Evolutionary conservation across 2,113 vertebrate species (phyloP).

Genomic region (Tragelaphus scriptus): DNA sequence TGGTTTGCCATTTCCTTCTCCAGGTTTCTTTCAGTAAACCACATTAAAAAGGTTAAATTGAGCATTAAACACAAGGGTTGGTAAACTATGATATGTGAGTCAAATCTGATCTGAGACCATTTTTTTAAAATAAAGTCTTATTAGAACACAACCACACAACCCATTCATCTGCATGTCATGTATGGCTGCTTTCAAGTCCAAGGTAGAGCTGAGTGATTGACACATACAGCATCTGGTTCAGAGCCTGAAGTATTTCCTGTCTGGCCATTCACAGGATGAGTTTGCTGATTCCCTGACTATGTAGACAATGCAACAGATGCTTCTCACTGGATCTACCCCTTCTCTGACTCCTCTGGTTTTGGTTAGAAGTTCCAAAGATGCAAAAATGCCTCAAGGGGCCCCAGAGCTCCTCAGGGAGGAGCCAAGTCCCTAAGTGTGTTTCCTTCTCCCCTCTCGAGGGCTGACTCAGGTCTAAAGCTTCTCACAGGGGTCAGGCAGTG

Average conservation of each 20-base stretch:
- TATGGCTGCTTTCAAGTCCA: not conserved
- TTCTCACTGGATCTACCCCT: not conserved
- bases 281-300: not conserved
- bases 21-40: not conserved
- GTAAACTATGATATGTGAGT: not conserved
- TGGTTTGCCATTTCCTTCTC: too few species aligned
- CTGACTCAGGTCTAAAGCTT: not conserved
- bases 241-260: not conserved
- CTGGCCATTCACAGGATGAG: not conserved
- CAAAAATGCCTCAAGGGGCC: too few species aligned
- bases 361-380: not conserved
- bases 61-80: not conserved
- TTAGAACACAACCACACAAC: not conserved
- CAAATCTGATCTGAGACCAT: not conserved
- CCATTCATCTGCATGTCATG: not conserved
- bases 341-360: not conserved
- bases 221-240: not conserved
- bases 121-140: not conserved
- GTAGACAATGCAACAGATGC: too few species aligned
- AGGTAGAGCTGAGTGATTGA: not conserved
- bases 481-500: not conserved
- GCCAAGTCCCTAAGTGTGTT: not conserved
- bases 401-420: not conserved
- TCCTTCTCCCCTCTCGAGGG: not conserved
- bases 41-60: not conserved